These are phyloP conservation scores for Acronicta aceris DNA, from an alignment of 2,888 invertebrate species.

Conservation along the genomic window DNA sequence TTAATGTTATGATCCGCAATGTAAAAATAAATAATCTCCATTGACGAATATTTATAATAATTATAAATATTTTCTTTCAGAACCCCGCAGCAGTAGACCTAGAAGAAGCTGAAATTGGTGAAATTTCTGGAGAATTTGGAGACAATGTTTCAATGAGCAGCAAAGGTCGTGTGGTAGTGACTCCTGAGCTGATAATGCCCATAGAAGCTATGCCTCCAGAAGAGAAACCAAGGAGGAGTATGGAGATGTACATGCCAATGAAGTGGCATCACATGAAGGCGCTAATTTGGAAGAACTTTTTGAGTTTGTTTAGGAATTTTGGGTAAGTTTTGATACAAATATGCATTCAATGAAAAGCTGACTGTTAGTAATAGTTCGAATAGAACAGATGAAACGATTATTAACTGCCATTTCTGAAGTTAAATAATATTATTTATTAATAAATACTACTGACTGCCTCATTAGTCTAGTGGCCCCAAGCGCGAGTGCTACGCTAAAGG, in stretches of 20 bases:
- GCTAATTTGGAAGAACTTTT: conserved; percentile 95
- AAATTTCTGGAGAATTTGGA: conserved; percentile 96
- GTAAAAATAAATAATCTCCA: no score
- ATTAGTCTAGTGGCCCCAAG: no score
- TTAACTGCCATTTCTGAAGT: no score
- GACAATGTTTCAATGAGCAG: conserved; percentile 95
- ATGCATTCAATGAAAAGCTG: neutral
- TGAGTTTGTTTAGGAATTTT: conserved; percentile 95
- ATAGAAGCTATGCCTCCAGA: conserved; percentile 92
- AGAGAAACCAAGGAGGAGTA: conserved; percentile 88
- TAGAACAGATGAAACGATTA: no score
- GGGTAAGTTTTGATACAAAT: conserved; percentile 86
- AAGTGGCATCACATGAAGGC: conserved; percentile 93
- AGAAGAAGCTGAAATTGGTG: conserved; percentile 91
- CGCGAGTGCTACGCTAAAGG: no score
- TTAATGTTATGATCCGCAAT: no score
- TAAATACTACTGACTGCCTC: no score
- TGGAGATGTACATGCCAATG: conserved; percentile 91
- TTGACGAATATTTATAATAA: no score
- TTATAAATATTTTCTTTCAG: conserved; percentile 56
- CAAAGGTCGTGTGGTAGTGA: conserved; percentile 91
- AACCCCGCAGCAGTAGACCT: conserved; percentile 91
- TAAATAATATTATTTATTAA: no score
- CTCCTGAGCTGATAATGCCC: conserved; percentile 82
- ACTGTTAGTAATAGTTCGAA: no score